Base-by-base conservation (phyloP, 1,140 invertebrate genomes). In the Cryptotermes secundus region DNA sequence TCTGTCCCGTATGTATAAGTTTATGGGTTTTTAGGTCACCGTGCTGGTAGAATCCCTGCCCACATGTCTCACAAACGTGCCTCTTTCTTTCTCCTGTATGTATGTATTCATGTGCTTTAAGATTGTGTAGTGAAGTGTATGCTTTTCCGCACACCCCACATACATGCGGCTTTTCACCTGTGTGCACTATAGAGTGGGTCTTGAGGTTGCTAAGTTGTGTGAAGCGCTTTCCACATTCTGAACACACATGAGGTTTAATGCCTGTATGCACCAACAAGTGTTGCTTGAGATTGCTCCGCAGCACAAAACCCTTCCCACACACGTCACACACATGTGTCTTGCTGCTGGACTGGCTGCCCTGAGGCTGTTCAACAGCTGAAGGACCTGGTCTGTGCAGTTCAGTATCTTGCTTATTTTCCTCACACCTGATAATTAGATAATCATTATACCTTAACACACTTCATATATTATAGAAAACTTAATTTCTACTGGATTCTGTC, bases 21-120 rank as follows among this genome's bases (percentile, higher is more conserved):
- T 92, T 92, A 86, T 92, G 92, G 84, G 92, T 92, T 87, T 88
- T 90, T 88, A 88, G 88, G 49, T 94, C 93, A 80, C 92, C 92
- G 3, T 91, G 90, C 82, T 93, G 90, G 65, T 93, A 93, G 87
- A 94, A 95, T 0, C 93, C 93, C 87, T 92, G 93, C 2, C 92
- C 92, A 84, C 94, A 95, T 2, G 92, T 91, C 59, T 91, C 90
- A 85, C 94, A 95, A 3, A 91, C 88, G 85, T 91, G 81, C 26
- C 35, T 82, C 81, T 82, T 82, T 72, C 36, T 38, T 31, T 82
- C 42, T 19, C 81, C 81, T 2, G 81, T 82, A 22, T 86, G 85
- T n/a, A 83, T 83, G 10, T 79, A 35, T 31, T 53, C 34, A 65
- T 85, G 85, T 79, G 35, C 81, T 38, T 34, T 65, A 22, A 85